These are phyloP conservation scores for Squalus acanthias DNA, from an alignment of 2,797 vertebrate species.

Conservation along the genomic window DNA sequence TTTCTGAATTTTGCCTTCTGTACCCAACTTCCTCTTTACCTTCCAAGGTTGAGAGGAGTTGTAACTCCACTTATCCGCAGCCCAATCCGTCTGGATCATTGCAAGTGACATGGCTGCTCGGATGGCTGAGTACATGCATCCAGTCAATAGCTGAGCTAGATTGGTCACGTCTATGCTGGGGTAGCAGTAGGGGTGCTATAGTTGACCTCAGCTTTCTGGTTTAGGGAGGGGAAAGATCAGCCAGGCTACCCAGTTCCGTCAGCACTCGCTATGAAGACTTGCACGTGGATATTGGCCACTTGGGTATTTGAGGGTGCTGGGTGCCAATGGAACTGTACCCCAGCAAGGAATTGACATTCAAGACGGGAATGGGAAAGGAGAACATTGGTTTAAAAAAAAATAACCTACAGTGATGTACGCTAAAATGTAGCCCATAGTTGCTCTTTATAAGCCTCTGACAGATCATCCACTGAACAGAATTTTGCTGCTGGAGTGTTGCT, in stretches of 20 bases:
- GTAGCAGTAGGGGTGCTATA: neutral
- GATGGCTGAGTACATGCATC: neutral
- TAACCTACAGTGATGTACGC: neutral
- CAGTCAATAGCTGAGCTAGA: neutral
- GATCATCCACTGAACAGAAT: neutral
- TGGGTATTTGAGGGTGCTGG: no score
- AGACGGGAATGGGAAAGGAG: neutral
- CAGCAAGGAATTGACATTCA: neutral
- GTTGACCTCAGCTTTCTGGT: neutral
- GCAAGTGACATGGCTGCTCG: neutral
- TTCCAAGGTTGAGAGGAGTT: neutral
- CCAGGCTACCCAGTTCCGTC: neutral
- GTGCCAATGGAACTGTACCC: no score
- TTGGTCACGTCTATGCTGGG: neutral
- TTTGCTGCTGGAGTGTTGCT: neutral
- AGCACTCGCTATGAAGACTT: neutral
- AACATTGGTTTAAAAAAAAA: neutral
- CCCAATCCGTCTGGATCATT: neutral
- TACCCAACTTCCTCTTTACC: neutral
- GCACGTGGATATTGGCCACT: no score
- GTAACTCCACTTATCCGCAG: neutral
- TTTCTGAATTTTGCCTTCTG: neutral
- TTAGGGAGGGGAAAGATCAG: neutral
- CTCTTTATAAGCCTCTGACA: neutral
- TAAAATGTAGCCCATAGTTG: neutral